phyloP scores from a whole-genome alignment of 2,888 invertebrate genomes.

The Aricia artaxerxes region DNA sequence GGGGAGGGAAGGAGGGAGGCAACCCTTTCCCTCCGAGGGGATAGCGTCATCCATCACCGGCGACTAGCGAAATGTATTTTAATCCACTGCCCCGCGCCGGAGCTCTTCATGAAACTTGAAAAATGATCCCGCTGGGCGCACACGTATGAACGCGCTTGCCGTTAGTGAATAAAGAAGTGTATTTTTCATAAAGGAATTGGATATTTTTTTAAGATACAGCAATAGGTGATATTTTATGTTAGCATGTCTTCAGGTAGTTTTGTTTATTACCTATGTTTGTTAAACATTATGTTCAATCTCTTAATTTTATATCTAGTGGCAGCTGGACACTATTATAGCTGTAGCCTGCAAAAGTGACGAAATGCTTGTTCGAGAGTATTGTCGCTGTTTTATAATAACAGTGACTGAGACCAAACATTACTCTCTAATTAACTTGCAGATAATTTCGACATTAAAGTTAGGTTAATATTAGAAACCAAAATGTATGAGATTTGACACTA shows the following conservation, averaged over 20 bases:
- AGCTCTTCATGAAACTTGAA: slow-evolving; percentile 79
- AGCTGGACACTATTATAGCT: too few relatives aligned
- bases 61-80: slow-evolving; percentile 77
- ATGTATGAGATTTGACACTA: too few relatives aligned
- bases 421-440: too few relatives aligned
- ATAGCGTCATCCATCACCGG: slow-evolving; percentile 68
- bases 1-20: slow-evolving; percentile 47
- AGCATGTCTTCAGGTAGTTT: background rate
- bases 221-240: background rate
- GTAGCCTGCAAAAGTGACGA: too few relatives aligned
- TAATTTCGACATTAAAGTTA: too few relatives aligned
- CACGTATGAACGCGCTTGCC: slow-evolving; percentile 36
- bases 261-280: too few relatives aligned
- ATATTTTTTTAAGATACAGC: background rate
- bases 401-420: too few relatives aligned
- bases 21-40: slow-evolving; percentile 64
- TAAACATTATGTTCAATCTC: too few relatives aligned
- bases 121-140: slow-evolving; percentile 62
- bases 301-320: too few relatives aligned
- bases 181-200: background rate
- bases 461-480: too few relatives aligned
- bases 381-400: background rate
- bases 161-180: slow-evolving; percentile 24
- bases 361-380: background rate
- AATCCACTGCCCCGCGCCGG: slow-evolving; percentile 73